Percentiles rank a stretch among this genome's conserved stretches.
Evolutionary conservation across 2,113 vertebrate genomes (phyloP).

Genomic region (Misgurnus anguillicaudatus): DNA sequence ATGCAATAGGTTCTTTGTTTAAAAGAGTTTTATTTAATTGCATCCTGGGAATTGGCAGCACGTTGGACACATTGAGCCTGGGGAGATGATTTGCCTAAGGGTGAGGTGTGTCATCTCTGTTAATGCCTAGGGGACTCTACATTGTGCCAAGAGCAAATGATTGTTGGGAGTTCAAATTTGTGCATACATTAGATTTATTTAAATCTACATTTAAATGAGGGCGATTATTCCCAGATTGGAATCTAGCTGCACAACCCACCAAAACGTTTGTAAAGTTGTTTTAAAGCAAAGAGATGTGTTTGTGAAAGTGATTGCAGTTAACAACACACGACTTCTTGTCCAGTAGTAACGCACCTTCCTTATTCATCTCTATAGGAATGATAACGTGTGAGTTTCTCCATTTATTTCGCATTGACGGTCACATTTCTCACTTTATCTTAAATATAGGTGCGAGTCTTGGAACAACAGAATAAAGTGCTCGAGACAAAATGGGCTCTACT

Average conservation of each 20-base stretch:
- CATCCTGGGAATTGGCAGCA: background rate
- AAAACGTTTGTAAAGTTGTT: no score
- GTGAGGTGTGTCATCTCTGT: constrained; percentile 21
- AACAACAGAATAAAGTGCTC: constrained; percentile 97
- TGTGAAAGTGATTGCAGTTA: no score
- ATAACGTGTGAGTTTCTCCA: background rate
- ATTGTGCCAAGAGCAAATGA: background rate
- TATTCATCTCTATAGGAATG: no score
- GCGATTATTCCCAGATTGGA: no score
- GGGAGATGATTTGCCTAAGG: constrained; percentile 1
- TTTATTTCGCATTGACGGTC: background rate
- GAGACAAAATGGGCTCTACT: constrained; percentile 93
- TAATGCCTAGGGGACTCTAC: constrained; percentile 36
- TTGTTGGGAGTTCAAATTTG: constrained; percentile 9
- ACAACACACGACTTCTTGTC: no score
- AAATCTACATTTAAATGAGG: no score
- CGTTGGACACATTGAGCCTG: background rate
- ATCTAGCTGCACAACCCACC: no score
- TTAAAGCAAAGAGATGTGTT: no score
- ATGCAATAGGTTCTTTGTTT: constrained; percentile 1
- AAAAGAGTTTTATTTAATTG: background rate
- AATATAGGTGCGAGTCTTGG: constrained; percentile 86
- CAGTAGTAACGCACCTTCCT: no score
- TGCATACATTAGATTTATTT: no score
- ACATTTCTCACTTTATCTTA: background rate